Evolutionary conservation across 2,888 invertebrate species (phyloP).

Genomic region (Parthenolecanium corni): DNA sequence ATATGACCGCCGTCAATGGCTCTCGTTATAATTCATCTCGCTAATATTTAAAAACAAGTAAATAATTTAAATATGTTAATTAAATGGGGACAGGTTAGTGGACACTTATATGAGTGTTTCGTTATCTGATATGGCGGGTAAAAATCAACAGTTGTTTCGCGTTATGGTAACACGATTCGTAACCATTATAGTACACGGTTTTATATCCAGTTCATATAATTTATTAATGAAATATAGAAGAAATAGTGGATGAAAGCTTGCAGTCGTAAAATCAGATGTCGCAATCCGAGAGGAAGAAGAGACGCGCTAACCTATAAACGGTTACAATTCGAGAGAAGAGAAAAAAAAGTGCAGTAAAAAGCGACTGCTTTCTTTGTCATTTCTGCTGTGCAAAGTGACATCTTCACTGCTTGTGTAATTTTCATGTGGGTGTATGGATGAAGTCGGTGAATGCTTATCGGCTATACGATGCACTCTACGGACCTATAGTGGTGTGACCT

Average conservation of each 20-base stretch:
- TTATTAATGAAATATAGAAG: constrained; percentile 20
- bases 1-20: constrained; percentile 13
- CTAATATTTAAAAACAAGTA: constrained; percentile 25
- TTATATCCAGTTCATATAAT: constrained; percentile 13
- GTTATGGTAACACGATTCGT: constrained; percentile 19
- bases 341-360: too few relatives aligned
- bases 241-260: constrained; percentile 27
- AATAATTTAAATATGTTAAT: constrained; percentile 29
- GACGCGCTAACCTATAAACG: constrained; percentile 13
- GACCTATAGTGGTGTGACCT: too few relatives aligned
- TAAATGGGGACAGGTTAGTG: constrained; percentile 26
- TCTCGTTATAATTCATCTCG: constrained; percentile 21
- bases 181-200: not conserved
- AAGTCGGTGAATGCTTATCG: not conserved
- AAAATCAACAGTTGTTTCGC: constrained; percentile 21
- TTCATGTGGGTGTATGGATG: constrained; percentile 3
- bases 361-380: too few relatives aligned
- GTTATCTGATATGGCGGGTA: constrained; percentile 23
- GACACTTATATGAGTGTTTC: constrained; percentile 27
- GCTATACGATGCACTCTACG: not conserved
- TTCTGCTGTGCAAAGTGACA: too few relatives aligned
- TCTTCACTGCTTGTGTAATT: not conserved
- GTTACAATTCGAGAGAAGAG: not conserved
- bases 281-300: constrained; percentile 11
- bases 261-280: constrained; percentile 26